Base-by-base conservation (phyloP, 2,797 vertebrate genomes). In the Takifugu ocellatus region DNA sequence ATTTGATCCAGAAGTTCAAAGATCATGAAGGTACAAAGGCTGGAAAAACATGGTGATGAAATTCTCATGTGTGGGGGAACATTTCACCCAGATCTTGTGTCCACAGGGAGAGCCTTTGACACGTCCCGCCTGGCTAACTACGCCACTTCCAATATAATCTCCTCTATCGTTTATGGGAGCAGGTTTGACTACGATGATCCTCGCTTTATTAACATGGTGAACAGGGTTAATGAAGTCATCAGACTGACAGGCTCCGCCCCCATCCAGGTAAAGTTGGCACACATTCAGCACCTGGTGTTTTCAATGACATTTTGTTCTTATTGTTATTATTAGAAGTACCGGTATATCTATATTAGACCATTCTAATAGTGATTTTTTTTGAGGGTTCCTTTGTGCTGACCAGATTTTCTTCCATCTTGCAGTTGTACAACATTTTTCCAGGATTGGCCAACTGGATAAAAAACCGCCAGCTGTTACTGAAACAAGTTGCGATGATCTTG, bases 91-190 rank as follows among this genome's bases (percentile, higher is more conserved):
- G n/a, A 17, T 44, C 43, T 44, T n/a, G 43, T 39, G 43, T 44
- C 43, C n/a, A 31, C 66, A 88, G 84, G 78, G 6, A 74, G 72
- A 51, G 60, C 83, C 1, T 83, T 88, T 36, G 60, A 80, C 3
- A 74, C 76, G 12, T 1, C 17, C 5, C 0, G 8, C 6, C 65
- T 69, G 0, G 0, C 88, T 33, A 86, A 70, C 51, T 66, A 78
- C 2, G 86, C 89, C 5, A 74, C 85, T 1, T 86, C 87, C 54
- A 92, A 92, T 49, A 81, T 92, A 6, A 89, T 92, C 61, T 88
- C 70, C 10, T 65, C 80, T 9, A 85, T 90, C 2, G 83, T 91
- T 31, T 90, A 81, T 2, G 90, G 89, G 42, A 85, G 57, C 66
- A 82, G 90, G 64, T 91, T 91, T 78, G 86, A 92, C 29, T 90